phyloP scores from a whole-genome alignment of 2,888 invertebrate genomes.

The Trachelus iudaicus region DNA sequence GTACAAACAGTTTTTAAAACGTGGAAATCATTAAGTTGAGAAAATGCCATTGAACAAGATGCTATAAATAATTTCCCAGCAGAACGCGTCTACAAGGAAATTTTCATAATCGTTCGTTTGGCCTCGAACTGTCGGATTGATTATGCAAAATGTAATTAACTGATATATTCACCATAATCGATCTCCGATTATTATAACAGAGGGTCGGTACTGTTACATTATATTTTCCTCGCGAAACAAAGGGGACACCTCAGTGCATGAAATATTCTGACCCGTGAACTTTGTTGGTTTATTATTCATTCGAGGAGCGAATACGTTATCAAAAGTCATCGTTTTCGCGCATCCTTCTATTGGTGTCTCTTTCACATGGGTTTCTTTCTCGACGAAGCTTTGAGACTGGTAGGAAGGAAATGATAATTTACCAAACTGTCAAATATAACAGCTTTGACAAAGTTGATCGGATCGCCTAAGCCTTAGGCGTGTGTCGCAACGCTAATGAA shows the following conservation, averaged over 20 bases:
- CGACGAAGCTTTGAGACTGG: background rate
- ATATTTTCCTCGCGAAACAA: background rate
- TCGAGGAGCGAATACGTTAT: background rate
- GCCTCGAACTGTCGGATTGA: background rate
- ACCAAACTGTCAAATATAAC: background rate
- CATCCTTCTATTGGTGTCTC: background rate
- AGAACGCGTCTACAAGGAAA: background rate
- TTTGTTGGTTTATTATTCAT: background rate
- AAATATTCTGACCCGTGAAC: background rate
- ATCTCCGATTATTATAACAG: background rate
- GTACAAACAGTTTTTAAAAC: background rate
- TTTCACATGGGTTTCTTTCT: background rate
- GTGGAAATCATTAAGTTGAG: background rate
- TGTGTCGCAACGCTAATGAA: background rate
- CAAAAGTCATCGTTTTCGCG: background rate
- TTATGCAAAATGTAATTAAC: background rate
- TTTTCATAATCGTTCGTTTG: background rate
- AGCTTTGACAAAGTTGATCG: background rate
- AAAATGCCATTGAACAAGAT: background rate
- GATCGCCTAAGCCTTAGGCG: background rate
- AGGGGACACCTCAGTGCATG: background rate
- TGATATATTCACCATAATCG: background rate
- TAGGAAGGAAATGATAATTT: background rate
- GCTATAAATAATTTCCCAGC: background rate
- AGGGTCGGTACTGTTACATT: background rate